These are phyloP conservation scores for Phyllostomus hastatus DNA, from an alignment of 2,113 vertebrate species.

Conservation along the genomic window DNA sequence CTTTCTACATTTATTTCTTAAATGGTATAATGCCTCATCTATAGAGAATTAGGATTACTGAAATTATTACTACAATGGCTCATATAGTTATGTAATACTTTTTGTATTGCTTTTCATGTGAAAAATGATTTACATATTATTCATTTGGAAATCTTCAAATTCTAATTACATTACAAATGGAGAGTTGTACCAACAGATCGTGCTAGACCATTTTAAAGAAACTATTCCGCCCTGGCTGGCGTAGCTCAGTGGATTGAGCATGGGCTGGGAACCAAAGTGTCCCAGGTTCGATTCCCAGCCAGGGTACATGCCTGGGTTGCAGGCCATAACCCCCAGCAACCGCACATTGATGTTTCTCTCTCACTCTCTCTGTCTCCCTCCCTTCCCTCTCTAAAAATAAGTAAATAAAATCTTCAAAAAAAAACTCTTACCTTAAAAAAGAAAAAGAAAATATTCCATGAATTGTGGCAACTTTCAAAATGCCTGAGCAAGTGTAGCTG, in stretches of 20 bases:
- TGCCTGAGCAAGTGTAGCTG: neutral
- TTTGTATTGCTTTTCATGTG: neutral
- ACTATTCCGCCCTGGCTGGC: too few relatives aligned
- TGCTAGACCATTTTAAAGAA: neutral
- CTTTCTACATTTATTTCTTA: neutral
- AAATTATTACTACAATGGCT: neutral
- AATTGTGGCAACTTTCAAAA: slow-evolving; percentile 15
- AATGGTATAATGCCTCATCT: neutral
- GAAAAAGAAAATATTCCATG: slow-evolving; percentile 1
- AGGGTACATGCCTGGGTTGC: too few relatives aligned
- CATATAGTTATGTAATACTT: neutral
- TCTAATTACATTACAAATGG: neutral
- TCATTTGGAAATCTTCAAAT: neutral
- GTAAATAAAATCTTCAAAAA: too few relatives aligned
- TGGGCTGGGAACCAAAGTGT: too few relatives aligned
- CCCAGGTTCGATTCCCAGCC: too few relatives aligned
- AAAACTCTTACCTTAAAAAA: too few relatives aligned
- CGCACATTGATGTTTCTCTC: too few relatives aligned
- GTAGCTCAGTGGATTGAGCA: too few relatives aligned
- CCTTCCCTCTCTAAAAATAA: too few relatives aligned
- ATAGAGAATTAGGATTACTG: neutral
- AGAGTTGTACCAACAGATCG: neutral
- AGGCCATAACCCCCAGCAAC: too few relatives aligned
- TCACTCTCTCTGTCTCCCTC: too few relatives aligned
- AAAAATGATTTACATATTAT: neutral